These are phyloP conservation scores for Pammene aurita DNA, from an alignment of 2,888 invertebrate genomes.

Conservation along the genomic window DNA sequence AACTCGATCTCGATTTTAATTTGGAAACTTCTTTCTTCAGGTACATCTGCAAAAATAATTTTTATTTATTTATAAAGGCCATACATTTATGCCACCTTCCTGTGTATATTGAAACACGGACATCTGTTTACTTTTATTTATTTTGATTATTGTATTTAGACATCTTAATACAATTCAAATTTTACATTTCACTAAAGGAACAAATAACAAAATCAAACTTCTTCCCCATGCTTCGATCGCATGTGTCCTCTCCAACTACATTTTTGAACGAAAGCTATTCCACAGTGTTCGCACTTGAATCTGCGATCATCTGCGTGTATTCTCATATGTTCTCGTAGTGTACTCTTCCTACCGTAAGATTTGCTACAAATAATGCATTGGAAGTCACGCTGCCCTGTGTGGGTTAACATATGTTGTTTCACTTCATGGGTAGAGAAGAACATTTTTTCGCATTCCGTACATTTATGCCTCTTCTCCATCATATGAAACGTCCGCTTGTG, in stretches of 20 bases:
- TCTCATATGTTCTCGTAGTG: constrained; percentile 43
- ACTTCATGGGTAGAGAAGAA: constrained; percentile 63
- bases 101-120: constrained; percentile 16
- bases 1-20: constrained; percentile 30
- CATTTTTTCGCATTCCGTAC: constrained; percentile 52
- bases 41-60: constrained; percentile 43
- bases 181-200: neutral
- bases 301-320: constrained; percentile 40
- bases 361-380: constrained; percentile 58
- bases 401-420: constrained; percentile 61
- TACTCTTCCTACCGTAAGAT: constrained; percentile 46
- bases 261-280: constrained; percentile 53
- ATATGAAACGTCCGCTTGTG: constrained; percentile 51
- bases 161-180: neutral
- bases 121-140: constrained; percentile 5
- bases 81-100: neutral
- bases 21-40: constrained; percentile 17
- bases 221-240: constrained; percentile 40
- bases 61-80: constrained; percentile 23
- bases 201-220: constrained; percentile 22
- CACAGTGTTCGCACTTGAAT: constrained; percentile 61
- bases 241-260: constrained; percentile 53
- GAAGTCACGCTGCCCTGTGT: constrained; percentile 57
- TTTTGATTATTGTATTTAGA: neutral
- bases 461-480: constrained; percentile 41